Evolutionary conservation across 2,888 invertebrate species (phyloP), one percentile per base, ranked within the genome.

Genomic region (Mycalesis mineus): DNA sequence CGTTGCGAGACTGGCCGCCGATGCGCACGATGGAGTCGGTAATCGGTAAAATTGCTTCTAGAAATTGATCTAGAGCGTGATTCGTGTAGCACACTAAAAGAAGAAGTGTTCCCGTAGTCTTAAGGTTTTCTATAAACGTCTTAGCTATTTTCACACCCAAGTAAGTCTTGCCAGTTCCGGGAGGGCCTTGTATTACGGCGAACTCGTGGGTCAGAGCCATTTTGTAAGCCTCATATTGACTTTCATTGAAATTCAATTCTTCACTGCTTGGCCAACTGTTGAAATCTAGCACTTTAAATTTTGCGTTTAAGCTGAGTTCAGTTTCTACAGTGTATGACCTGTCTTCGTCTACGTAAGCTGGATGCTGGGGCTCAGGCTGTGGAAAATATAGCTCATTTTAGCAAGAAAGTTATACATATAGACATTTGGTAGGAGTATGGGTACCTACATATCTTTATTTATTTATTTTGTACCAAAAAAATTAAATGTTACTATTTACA

Each of bases 91-190:
- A 95, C 14, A 97, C 92, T 1, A 97, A 89, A 15, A 96, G 84
- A 69, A 96, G 92, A 2, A 93, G 91, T 51, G 80, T 80, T 1
- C 68, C 13, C 15, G 8, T 0, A 6, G 58, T 5, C 9, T 73
- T 66, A 17, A 82, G 50, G 72, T 94, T 95, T 53, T 90, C 70
- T 7, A 95, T 71, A n/a, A 96, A 74, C 0, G 92, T 88, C 65
- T 92, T 82, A 0, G 94, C 92, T 14, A 97, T 91, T 82, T 94
- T 92, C 4, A 95, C 84, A 0, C 95, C 96, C 8, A 96, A 77
- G 74, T 91, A 94, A 0, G 96, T 96, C 85, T 96, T 96, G 0
- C 96, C 97, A 0, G 96, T 96, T 3, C 97, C 96, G 0, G 96
- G 96, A 1, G 96, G 96, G 0, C 97, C 96, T 82, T 96, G 96